Percentiles rank a stretch among this genome's conserved stretches.
phyloP scores from a whole-genome alignment of 2,113 vertebrate species.

The Stigmatopora nigra region DNA sequence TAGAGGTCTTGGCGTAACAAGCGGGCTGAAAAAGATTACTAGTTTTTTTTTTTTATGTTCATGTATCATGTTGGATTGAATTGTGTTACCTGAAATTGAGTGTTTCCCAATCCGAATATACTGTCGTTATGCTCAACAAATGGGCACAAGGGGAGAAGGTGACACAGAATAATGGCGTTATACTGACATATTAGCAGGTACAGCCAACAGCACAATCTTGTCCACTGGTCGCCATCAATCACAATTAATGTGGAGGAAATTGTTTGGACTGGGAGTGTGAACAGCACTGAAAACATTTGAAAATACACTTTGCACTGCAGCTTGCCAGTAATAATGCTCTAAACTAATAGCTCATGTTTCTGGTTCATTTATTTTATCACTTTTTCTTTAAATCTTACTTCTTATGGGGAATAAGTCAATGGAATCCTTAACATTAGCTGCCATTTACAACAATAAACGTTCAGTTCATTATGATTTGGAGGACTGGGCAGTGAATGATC shows the following conservation, averaged over 20 bases:
- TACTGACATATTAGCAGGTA: slow-evolving; percentile 56
- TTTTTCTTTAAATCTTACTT: background rate
- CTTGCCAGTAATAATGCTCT: background rate
- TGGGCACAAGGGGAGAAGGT: slow-evolving; percentile 39
- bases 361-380: background rate
- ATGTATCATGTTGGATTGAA: background rate
- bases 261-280: slow-evolving; percentile 30
- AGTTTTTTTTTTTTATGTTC: background rate
- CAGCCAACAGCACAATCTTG: slow-evolving; percentile 57
- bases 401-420: background rate
- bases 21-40: background rate
- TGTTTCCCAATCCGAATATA: slow-evolving; percentile 21
- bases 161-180: slow-evolving; percentile 61
- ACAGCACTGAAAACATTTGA: slow-evolving; percentile 5
- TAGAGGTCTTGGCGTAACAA: background rate
- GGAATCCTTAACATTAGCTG: too few species aligned
- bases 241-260: slow-evolving; percentile 60
- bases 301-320: slow-evolving; percentile 9
- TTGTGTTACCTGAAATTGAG: background rate
- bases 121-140: slow-evolving; percentile 59
- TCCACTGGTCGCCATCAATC: slow-evolving; percentile 54
- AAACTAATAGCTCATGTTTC: background rate
- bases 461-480: too few species aligned
- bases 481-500: too few species aligned
- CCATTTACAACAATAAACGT: too few species aligned